Evolutionary conservation across 2,113 vertebrate genomes (phyloP), one percentile per base, ranked within the genome.

Genomic region (Tragelaphus buxtoni): DNA sequence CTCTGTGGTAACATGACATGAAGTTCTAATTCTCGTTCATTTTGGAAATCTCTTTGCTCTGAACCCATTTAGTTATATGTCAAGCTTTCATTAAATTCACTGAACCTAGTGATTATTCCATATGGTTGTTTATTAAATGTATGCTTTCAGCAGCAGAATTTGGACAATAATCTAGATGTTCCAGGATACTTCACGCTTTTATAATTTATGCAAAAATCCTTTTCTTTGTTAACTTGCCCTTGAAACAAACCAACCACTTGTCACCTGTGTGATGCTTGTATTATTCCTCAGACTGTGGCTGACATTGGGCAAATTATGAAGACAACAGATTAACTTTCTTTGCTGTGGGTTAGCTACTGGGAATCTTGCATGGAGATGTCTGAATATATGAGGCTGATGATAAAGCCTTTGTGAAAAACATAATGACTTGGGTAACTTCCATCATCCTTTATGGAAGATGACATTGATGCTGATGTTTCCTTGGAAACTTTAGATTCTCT

Each of bases 51-150:
- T 88, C 39, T 88, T 82, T 42, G 22, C 47, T 82, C 28, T 83
- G 35, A 92, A 94, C 92, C n/a, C 51, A 32, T 86, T 95, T 93
- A 65, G 30, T 77, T 88, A 77, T 32, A 22, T 89, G 35, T 72
- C 61, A 83, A 32, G 17, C 30, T 96, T 93, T 90, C n/a, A 84
- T 88, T 93, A 88, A 92, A 85, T 91, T 93, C 45, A 79, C 69
- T 96, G 95, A 92, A 77, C 35, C 26, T 95, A 42, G 32, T 87
- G 45, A 90, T 95, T 95, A 90, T 94, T 88, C 45, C 56, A 81
- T 77, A 81, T 42, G 28, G 28, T 76, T 94, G 51, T 84, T 88
- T 95, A 72, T 96, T 63, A 91, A 96, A 56, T 97, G 49, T 72
- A 51, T 56, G 28, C 24, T 92, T 80, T n/a, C 7, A 87, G 49